A percentile compares a stretch with the other conserved stretches of the same genome.
Conservation (phyloP, 1,140 invertebrate genomes). For the Anthonomus grandis region DNA sequence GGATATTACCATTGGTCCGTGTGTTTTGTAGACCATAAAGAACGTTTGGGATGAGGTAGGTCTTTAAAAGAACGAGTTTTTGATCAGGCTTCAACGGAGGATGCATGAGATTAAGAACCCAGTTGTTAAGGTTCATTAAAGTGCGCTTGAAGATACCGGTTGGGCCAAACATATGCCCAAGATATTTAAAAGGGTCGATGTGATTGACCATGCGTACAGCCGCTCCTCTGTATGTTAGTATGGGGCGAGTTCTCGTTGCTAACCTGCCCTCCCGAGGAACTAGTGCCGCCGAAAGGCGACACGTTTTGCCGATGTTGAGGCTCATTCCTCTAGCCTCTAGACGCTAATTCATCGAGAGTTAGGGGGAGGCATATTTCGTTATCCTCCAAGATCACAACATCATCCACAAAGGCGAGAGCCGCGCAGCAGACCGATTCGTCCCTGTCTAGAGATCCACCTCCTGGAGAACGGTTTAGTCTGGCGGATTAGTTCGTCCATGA, state of each 20-base stretch:
- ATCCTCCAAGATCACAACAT: constrained; percentile 17
- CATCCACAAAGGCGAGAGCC: constrained; percentile 25
- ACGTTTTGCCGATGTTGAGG: constrained; percentile 3
- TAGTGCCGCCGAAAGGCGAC: not conserved
- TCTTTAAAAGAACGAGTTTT: constrained; percentile 21
- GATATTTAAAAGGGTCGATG: too few species aligned
- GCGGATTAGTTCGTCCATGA: not conserved
- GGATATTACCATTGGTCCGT: not conserved
- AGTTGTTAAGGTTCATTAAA: constrained; percentile 7
- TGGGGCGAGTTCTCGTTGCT: not conserved
- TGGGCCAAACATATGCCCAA: constrained; percentile 22
- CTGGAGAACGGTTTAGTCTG: too few species aligned
- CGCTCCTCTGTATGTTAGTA: not conserved
- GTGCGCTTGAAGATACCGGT: constrained; percentile 20
- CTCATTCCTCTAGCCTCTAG: constrained; percentile 1
- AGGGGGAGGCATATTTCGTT: not conserved
- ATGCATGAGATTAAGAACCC: constrained; percentile 16
- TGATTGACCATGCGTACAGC: too few species aligned
- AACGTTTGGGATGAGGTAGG: constrained; percentile 24
- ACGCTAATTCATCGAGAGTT: not conserved
- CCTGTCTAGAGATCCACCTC: too few species aligned
- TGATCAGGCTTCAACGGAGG: constrained; percentile 42
- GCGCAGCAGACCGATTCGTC: too few species aligned
- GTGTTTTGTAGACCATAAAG: constrained; percentile 26
- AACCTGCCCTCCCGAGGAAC: not conserved